A percentile compares a stretch with the other conserved stretches of the same genome.
Evolutionary conservation across 2,888 invertebrate genomes (phyloP).

Genomic region (Drosophila monieri): DNA sequence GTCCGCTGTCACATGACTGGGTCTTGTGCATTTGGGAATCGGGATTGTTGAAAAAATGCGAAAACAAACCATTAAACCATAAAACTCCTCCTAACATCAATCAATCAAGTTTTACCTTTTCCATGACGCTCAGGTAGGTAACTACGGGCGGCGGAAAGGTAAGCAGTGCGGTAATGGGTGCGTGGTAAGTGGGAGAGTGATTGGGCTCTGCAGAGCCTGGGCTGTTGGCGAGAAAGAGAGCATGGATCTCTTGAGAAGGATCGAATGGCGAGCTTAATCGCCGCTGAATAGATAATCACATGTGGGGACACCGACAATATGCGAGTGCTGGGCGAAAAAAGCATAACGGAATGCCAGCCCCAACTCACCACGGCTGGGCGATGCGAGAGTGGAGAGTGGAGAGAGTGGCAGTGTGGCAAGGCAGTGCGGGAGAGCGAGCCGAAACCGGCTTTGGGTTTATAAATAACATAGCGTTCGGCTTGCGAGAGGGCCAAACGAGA

Average conservation of each 20-base stretch:
- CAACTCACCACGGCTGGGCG: constrained; percentile 16
- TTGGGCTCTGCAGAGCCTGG: background rate
- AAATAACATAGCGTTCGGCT: constrained; percentile 27
- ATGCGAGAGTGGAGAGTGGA: background rate
- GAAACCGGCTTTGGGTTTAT: constrained; percentile 79
- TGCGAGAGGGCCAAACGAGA: constrained; percentile 27
- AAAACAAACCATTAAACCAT: constrained; percentile 37
- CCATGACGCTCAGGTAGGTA: background rate
- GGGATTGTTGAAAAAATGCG: background rate
- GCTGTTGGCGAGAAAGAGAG: background rate
- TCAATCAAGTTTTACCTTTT: constrained; percentile 13
- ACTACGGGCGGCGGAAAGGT: background rate
- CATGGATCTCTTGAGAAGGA: background rate
- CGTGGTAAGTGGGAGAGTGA: background rate
- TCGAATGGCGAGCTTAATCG: background rate
- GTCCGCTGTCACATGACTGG: background rate
- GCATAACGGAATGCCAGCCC: constrained; percentile 31
- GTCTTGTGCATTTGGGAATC: background rate
- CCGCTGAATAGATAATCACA: background rate
- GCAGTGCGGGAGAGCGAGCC: constrained; percentile 52
- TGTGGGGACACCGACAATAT: background rate
- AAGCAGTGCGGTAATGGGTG: background rate
- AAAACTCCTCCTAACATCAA: constrained; percentile 24
- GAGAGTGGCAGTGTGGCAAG: background rate
- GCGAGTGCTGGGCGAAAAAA: background rate